Conservation (phyloP, 2,797 vertebrate species). For the Oryzias sinensis region DNA sequence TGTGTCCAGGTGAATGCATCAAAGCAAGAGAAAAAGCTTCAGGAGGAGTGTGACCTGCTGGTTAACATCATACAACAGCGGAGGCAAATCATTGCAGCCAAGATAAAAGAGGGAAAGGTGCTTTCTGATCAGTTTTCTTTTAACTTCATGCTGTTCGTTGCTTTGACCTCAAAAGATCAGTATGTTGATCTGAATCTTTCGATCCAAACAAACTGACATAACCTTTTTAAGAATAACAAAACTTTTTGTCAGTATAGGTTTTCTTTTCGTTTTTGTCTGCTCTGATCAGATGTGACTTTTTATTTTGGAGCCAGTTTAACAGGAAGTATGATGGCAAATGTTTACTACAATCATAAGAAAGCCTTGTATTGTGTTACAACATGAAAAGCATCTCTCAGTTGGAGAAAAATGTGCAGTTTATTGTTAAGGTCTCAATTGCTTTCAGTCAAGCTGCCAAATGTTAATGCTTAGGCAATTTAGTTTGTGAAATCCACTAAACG, state of each 20-base stretch:
- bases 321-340: background rate
- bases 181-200: background rate
- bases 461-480: too few species aligned
- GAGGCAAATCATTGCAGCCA: constrained; percentile 92
- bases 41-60: constrained; percentile 94
- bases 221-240: background rate
- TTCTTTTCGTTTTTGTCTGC: background rate
- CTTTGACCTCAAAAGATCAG: too few species aligned
- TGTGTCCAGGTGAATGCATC: constrained; percentile 89
- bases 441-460: too few species aligned
- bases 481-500: too few species aligned
- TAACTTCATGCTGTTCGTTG: too few species aligned
- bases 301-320: background rate
- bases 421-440: too few species aligned
- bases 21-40: constrained; percentile 92
- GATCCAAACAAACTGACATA: background rate
- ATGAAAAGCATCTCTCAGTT: too few species aligned
- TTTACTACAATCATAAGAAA: too few species aligned
- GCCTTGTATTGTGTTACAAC: too few species aligned
- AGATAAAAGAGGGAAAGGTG: constrained; percentile 99
- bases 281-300: background rate
- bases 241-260: background rate
- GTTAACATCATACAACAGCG: constrained; percentile 98
- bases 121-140: constrained; percentile 21
- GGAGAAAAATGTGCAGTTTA: too few species aligned